phyloP scores from a whole-genome alignment of 2,797 vertebrate genomes.

The Rhinoraja longicauda region DNA sequence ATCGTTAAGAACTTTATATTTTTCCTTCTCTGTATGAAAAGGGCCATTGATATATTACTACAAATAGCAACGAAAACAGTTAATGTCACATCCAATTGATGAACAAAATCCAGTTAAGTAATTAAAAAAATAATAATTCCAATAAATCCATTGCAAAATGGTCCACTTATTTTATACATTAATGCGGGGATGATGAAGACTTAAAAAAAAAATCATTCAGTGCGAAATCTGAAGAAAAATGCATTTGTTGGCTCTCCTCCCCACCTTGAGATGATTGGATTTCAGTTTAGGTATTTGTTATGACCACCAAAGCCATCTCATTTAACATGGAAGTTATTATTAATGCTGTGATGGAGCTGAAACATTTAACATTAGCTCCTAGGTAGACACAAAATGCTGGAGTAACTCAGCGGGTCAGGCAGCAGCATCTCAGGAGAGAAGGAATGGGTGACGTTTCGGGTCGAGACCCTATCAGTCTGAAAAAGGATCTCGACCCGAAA shows the following conservation, averaged over 20 bases:
- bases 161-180: background rate
- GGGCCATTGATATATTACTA: no score
- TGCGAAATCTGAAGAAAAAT: background rate
- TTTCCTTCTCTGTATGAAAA: background rate
- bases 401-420: no score
- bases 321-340: background rate
- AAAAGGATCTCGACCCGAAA: no score
- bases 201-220: background rate
- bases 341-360: background rate
- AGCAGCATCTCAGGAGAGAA: no score
- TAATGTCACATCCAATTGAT: no score
- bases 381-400: no score
- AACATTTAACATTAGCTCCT: background rate
- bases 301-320: background rate
- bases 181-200: background rate
- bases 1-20: constrained; percentile 46
- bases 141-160: background rate
- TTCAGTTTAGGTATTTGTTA: background rate
- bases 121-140: background rate
- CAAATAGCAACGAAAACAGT: no score
- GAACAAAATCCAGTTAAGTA: background rate
- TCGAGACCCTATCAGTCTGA: no score
- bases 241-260: background rate
- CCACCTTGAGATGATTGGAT: background rate
- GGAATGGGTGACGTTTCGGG: no score